These are phyloP conservation scores for Parazoanthus darwini DNA, from an alignment of 92 coral and sea anemone genomes.

Conservation along the genomic window DNA sequence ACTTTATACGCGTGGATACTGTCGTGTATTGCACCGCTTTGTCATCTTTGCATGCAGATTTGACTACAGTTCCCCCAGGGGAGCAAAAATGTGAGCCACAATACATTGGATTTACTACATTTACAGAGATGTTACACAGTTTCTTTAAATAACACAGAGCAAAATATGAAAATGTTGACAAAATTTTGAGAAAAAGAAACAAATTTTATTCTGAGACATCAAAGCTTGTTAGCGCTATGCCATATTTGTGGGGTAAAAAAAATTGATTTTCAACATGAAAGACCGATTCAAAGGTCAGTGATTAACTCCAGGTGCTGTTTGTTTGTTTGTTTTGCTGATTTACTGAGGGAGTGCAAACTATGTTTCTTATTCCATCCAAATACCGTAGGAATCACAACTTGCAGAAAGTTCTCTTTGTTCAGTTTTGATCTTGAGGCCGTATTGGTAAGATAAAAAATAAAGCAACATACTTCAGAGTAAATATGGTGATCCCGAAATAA, in stretches of 20 bases:
- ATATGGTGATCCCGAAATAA: neutral
- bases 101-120: too few relatives aligned
- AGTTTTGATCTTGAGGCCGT: neutral
- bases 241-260: neutral
- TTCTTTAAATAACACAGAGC: too few relatives aligned
- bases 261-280: neutral
- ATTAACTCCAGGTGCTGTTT: neutral
- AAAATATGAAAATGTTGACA: too few relatives aligned
- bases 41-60: neutral
- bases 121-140: too few relatives aligned
- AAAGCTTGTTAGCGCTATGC: neutral
- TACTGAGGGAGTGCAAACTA: neutral
- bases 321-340: conserved; percentile 8
- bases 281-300: neutral
- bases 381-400: neutral
- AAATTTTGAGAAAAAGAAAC: too few relatives aligned
- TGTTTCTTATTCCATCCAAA: neutral
- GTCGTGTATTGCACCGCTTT: neutral
- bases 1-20: neutral
- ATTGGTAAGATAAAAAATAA: neutral
- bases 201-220: too few relatives aligned
- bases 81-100: neutral
- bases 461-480: neutral
- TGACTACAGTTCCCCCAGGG: neutral
- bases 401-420: neutral